Evolutionary conservation across 1,140 invertebrate species (phyloP), one percentile per base, ranked within the genome.

Genomic region (Psix sp.): DNA sequence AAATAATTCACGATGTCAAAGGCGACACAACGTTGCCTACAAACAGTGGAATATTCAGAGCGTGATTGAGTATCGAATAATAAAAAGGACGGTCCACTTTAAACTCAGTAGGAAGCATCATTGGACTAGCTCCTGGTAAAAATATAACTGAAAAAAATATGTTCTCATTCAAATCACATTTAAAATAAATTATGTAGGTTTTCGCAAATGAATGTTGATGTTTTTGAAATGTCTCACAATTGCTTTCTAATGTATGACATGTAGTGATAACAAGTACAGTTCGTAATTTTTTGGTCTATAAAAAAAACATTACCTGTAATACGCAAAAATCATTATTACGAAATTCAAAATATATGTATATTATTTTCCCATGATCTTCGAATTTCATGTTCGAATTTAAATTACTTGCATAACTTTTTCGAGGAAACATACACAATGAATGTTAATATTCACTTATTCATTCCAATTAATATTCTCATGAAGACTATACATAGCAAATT

Each of bases 1-100:
- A n/a, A n/a, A n/a, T n/a, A n/a, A n/a, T n/a, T n/a, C n/a, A n/a
- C n/a, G n/a, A n/a, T n/a, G n/a, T n/a, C n/a, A n/a, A n/a, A n/a
- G n/a, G n/a, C n/a, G n/a, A n/a, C n/a, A n/a, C 5, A 45, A 29
- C 17, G n/a, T 17, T 36, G 13, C 59, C 59, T 7, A 43, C 14
- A 63, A 63, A 63, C 11, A 52, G 7, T 9, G 39, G 39, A 0
- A 52, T 14, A 43, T 52, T 52, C 33, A 17, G 2, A 26, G n/a
- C 11, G 24, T 13, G 46, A 36, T 35, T 43, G 26, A 36, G 36
- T 35, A 63, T 63, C 31, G 45, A 35, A 9, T 63, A 63, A 29
- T 36, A 11, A 16, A 63, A 63, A 35, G 59, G 59, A 14, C 20
- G 46, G 9, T 63, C 31, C 46, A 63, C 59, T 26, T 11, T 51